Conservation (phyloP, 2,888 invertebrate species). For the Odontocerum albicorne region DNA sequence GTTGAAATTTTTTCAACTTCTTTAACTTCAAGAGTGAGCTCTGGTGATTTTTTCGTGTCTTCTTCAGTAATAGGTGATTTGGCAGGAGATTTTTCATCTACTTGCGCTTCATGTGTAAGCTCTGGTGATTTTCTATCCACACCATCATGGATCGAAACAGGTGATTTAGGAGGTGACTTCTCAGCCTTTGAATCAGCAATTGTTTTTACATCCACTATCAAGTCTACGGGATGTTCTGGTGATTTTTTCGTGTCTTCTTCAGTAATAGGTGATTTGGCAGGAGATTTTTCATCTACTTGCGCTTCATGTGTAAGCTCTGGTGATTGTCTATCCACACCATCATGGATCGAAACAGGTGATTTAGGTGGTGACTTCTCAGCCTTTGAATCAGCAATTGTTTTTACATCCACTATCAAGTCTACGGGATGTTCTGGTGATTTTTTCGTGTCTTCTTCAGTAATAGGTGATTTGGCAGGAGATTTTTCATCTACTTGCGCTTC, state of each 20-base stretch:
- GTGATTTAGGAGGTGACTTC: not conserved
- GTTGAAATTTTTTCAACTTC: not conserved
- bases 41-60: too few species aligned
- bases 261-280: conserved; percentile 5
- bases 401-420: too few species aligned
- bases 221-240: not conserved
- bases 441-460: too few species aligned
- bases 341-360: not conserved
- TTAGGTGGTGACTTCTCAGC: not conserved
- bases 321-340: not conserved
- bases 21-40: too few species aligned
- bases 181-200: not conserved
- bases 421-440: too few species aligned
- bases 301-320: too few species aligned
- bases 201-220: too few species aligned
- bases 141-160: not conserved
- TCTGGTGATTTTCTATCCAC: not conserved
- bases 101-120: not conserved
- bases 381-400: not conserved
- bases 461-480: not conserved
- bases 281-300: not conserved
- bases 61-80: not conserved
- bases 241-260: not conserved
- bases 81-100: not conserved
- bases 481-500: not conserved